A percentile compares a stretch with the other conserved stretches of the same genome.
phyloP scores from a whole-genome alignment of 2,113 vertebrate species.

The Hippolais icterina region DNA sequence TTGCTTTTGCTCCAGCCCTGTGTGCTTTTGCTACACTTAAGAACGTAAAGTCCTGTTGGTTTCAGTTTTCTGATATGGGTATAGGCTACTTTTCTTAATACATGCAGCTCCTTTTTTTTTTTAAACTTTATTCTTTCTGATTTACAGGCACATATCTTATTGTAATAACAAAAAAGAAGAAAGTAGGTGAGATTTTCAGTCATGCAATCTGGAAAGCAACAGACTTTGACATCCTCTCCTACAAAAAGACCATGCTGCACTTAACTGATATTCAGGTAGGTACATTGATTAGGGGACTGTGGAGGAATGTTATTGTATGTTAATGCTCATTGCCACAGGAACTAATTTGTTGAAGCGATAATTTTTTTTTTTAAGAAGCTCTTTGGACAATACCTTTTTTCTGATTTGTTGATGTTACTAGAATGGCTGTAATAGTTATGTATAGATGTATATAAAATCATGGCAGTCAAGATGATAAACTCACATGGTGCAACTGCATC shows the following conservation, averaged over 20 bases:
- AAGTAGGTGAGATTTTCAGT: conserved; percentile 90
- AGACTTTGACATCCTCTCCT: conserved; percentile 94
- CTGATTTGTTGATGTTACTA: background rate
- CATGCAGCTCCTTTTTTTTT: fast-evolving
- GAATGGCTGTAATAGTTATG: background rate
- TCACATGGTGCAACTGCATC: background rate
- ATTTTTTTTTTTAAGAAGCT: background rate
- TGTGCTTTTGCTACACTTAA: background rate
- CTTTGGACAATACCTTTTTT: background rate
- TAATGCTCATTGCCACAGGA: background rate
- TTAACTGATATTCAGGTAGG: conserved; percentile 94
- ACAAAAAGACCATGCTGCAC: conserved; percentile 95
- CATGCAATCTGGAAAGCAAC: conserved; percentile 91
- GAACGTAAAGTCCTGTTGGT: background rate
- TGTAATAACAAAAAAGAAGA: conserved; percentile 92
- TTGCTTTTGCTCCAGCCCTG: background rate
- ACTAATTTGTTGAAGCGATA: background rate
- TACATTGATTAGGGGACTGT: background rate
- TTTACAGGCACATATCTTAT: conserved; percentile 90
- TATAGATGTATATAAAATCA: background rate
- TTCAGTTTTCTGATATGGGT: background rate
- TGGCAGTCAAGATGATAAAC: background rate
- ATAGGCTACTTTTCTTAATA: background rate
- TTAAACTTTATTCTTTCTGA: background rate
- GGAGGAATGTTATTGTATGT: background rate